Conservation (phyloP, 1,140 invertebrate genomes). For the Drosophila orena region DNA sequence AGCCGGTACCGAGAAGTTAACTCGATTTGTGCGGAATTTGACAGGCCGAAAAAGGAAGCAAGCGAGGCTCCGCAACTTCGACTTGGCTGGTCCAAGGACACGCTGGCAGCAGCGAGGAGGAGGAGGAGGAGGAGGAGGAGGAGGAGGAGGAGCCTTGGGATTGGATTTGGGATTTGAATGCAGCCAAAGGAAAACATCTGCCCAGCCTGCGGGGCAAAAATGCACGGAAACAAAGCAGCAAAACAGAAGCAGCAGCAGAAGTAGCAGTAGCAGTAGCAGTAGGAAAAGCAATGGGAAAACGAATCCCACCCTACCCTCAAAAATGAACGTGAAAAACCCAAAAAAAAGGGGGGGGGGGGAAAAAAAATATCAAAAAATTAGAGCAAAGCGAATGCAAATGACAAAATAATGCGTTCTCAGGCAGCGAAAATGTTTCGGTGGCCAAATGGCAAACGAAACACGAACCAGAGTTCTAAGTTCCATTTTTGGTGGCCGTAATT, state of each 20-base stretch:
- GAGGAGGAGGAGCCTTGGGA: constrained; percentile 41
- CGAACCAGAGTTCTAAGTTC: constrained; percentile 3
- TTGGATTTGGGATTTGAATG: constrained; percentile 52
- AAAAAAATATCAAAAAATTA: background rate
- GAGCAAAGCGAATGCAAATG: constrained; percentile 31
- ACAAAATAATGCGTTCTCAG: constrained; percentile 51
- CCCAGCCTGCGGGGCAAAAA: constrained; percentile 14
- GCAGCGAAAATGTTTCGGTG: constrained; percentile 33
- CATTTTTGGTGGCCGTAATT: constrained; percentile 4
- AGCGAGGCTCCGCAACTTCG: constrained; percentile 37
- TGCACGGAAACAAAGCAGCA: constrained; percentile 33
- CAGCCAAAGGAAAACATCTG: constrained; percentile 47
- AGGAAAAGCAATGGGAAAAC: background rate
- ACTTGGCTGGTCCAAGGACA: constrained; percentile 41
- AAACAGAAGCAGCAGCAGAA: constrained; percentile 1
- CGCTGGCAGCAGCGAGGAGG: background rate
- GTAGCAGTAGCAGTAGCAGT: background rate
- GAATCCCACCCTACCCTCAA: background rate
- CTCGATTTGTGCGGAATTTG: constrained; percentile 46
- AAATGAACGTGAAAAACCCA: background rate
- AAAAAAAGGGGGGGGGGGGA: background rate
- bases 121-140: constrained; percentile 17
- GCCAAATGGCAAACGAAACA: constrained; percentile 10
- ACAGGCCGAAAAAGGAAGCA: constrained; percentile 14
- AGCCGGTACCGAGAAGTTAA: constrained; percentile 22